Base-by-base conservation (phyloP, 2,888 invertebrate genomes). In the Coenonympha arcania region DNA sequence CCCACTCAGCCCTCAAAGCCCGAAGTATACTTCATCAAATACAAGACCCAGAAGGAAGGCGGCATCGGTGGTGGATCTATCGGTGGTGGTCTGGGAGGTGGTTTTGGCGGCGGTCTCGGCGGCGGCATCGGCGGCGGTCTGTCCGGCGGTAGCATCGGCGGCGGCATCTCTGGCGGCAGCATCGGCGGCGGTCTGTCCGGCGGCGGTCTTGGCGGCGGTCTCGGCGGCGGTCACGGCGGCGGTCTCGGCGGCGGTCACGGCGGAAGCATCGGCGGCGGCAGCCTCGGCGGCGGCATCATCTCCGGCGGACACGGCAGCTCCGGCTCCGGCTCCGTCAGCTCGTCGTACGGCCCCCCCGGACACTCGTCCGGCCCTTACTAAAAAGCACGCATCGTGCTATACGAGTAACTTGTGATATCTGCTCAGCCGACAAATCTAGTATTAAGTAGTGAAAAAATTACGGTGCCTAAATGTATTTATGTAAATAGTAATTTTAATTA, bases 11-110 rank as follows among this genome's bases (percentile, higher is more conserved):
- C 93, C 71, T 90, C 91, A 77, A 93, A 93, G 79, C 93, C 93
- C 62, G 93, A 93, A 79, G 93, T 93, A 61, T 93, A 93, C 90
- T 93, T 93, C 89, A 93, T 93, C 90, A 90, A 91, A 64, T 93
- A 93, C 89, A 92, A 92, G 89, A 91, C 92, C 66, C 91, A 92
- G 87, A 87, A 87, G 71, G 84, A 87, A 49, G 71, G 79, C 57
- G 80, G 79, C 55, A 61, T 67, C 62, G 62, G 61, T 40, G 68
- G 69, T 34, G 65, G 69, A 11, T 28, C 11, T 30, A 66, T 69
- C 22, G 59, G 31, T 16, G 31, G 31, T 4, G 31, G 31, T 16
- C 15, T 68, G 53, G 73, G 76, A 40, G 69, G 60, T 52, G 66
- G 53, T 42, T 36, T 54, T 20, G 53, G 54, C 31, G 50, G 67